Evolutionary conservation across 2,113 vertebrate genomes (phyloP).

Genomic region (Zosterops borbonicus): DNA sequence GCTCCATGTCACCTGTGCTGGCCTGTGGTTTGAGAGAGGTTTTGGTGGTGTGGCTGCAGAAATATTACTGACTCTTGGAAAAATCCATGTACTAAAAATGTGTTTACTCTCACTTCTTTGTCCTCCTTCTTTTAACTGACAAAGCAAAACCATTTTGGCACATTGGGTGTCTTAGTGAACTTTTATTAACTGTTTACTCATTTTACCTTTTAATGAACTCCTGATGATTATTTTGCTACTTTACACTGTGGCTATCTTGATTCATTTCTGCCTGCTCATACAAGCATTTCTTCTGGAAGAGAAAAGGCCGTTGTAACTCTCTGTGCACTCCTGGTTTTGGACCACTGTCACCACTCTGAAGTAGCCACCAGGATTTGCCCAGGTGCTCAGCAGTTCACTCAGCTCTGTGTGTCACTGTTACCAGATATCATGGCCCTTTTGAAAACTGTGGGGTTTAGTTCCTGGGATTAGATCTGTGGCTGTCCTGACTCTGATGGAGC

Average conservation of each 20-base stretch:
- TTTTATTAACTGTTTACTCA: background rate
- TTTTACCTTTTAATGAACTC: background rate
- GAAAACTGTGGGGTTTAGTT: background rate
- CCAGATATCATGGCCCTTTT: background rate
- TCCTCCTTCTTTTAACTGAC: background rate
- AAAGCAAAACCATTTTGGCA: background rate
- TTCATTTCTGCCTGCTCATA: background rate
- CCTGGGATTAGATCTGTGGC: background rate
- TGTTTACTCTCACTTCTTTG: background rate
- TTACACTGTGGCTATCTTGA: background rate
- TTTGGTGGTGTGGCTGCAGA: background rate
- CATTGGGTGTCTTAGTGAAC: background rate
- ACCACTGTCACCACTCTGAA: background rate
- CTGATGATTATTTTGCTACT: background rate
- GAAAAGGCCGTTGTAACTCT: background rate
- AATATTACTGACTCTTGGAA: background rate
- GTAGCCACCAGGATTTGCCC: background rate
- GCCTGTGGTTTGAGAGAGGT: background rate
- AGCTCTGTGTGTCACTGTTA: background rate
- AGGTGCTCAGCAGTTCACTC: background rate
- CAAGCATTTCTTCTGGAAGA: background rate
- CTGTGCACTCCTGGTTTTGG: background rate
- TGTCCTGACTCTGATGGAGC: background rate
- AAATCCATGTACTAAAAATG: background rate
- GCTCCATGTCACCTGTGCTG: background rate